Evolutionary conservation across 2,888 invertebrate species (phyloP).

Genomic region (Blomia tropicalis): DNA sequence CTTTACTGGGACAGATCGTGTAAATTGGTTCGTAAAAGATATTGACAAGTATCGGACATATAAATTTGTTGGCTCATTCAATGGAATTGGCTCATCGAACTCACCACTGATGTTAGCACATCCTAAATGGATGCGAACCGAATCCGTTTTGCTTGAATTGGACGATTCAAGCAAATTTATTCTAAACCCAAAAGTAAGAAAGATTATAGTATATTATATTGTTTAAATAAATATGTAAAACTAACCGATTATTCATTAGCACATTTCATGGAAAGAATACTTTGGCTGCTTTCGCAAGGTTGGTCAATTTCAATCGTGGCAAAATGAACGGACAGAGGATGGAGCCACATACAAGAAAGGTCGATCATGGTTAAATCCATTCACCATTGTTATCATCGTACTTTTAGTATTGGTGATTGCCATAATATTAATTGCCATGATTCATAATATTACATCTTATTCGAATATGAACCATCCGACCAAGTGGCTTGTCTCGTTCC

Average conservation of each 20-base stretch:
- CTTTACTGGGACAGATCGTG: background rate
- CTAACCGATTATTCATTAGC: background rate
- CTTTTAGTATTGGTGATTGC: background rate
- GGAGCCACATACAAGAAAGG: background rate
- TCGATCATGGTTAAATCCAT: background rate
- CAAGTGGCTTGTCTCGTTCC: no score
- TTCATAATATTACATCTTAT: background rate
- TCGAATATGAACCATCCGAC: no score
- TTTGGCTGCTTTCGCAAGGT: background rate
- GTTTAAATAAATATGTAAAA: background rate
- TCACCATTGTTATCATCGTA: background rate
- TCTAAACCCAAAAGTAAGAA: no score
- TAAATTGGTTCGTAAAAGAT: background rate
- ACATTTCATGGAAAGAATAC: background rate
- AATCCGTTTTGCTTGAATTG: constrained; percentile 3
- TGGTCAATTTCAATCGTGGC: background rate
- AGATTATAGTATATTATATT: background rate
- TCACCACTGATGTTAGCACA: background rate
- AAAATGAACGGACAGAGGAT: background rate
- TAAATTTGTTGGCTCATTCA: constrained; percentile 6
- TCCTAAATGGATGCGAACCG: background rate
- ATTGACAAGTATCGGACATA: background rate
- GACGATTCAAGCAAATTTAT: background rate
- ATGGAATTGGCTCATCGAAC: background rate
- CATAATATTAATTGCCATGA: background rate